These are phyloP conservation scores for Eupithecia vulgata DNA, from an alignment of 2,888 invertebrate genomes.

Conservation along the genomic window DNA sequence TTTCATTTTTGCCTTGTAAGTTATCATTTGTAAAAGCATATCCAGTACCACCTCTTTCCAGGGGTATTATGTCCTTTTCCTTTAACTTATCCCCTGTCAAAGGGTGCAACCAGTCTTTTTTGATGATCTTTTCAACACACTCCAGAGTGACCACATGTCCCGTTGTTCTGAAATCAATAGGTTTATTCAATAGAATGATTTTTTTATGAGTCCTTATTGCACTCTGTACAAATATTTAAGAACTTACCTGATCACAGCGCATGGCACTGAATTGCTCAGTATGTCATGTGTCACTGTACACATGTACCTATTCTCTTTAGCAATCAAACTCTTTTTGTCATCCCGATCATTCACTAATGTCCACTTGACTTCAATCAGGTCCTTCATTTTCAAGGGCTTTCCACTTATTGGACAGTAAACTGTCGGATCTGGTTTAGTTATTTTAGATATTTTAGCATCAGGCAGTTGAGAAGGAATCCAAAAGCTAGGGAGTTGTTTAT, in stretches of 20 bases:
- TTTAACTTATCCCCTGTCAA: conserved; percentile 92
- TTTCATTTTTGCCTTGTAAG: conserved; percentile 91
- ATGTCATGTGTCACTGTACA: conserved; percentile 99
- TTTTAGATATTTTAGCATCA: conserved; percentile 88
- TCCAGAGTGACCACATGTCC: conserved; percentile 98
- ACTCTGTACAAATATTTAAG: not conserved
- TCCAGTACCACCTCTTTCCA: conserved; percentile 98
- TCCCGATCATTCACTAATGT: conserved; percentile 94
- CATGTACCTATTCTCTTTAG: conserved; percentile 96
- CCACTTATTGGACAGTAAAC: conserved; percentile 81
- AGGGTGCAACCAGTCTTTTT: conserved; percentile 98
- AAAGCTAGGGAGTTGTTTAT: conserved; percentile 95
- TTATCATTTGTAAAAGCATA: conserved; percentile 94
- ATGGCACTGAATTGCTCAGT: conserved; percentile 96
- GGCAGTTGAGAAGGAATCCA: conserved; percentile 98
- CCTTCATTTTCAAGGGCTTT: conserved; percentile 94
- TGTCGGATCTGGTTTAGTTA: conserved; percentile 72
- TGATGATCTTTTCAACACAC: conserved; percentile 97
- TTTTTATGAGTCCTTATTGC: not conserved
- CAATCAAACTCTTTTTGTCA: conserved; percentile 93
- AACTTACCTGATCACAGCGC: conserved; percentile 90
- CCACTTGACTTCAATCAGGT: conserved; percentile 96
- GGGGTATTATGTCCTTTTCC: conserved; percentile 95
- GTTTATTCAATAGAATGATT: conserved; percentile 6
- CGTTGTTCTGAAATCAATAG: conserved; percentile 81